A percentile compares a stretch with the other conserved stretches of the same genome.
These are phyloP conservation scores for Cricetomys ansorgei DNA, from an alignment of 2,113 vertebrate genomes.

Conservation along the genomic window DNA sequence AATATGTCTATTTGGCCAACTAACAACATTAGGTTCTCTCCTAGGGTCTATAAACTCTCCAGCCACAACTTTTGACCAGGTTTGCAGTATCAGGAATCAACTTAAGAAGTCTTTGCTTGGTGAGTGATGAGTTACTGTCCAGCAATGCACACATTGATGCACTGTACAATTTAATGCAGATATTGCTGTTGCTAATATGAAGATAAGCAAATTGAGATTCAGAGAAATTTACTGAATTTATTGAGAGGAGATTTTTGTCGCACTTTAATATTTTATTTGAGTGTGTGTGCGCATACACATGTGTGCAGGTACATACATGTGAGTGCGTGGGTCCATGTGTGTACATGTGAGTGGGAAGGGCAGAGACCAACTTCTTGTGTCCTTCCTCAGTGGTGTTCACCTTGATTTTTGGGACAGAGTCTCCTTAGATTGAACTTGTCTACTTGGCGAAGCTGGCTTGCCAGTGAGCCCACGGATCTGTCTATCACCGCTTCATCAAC, in stretches of 20 bases:
- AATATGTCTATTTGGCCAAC: not conserved
- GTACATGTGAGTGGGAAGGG: not conserved
- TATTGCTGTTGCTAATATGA: not conserved
- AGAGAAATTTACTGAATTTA: not conserved
- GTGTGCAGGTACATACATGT: not conserved
- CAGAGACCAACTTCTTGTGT: not conserved
- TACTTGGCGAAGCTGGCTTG: not conserved
- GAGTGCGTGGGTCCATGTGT: not conserved
- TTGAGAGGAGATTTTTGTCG: not conserved
- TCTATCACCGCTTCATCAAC: not conserved
- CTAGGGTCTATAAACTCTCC: not conserved
- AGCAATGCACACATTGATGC: not conserved
- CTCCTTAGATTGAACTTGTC: not conserved
- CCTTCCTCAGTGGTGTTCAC: not conserved
- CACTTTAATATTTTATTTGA: not conserved
- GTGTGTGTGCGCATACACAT: not conserved
- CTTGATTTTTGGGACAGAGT: not conserved
- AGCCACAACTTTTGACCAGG: not conserved
- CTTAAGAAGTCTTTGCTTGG: not conserved
- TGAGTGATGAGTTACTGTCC: not conserved
- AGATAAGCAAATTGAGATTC: not conserved
- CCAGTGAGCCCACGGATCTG: not conserved
- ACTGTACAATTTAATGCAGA: not conserved
- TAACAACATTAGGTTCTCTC: not conserved
- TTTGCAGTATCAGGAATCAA: not conserved